phyloP scores from a whole-genome alignment of 2,113 vertebrate genomes.

The Albula glossodonta region DNA sequence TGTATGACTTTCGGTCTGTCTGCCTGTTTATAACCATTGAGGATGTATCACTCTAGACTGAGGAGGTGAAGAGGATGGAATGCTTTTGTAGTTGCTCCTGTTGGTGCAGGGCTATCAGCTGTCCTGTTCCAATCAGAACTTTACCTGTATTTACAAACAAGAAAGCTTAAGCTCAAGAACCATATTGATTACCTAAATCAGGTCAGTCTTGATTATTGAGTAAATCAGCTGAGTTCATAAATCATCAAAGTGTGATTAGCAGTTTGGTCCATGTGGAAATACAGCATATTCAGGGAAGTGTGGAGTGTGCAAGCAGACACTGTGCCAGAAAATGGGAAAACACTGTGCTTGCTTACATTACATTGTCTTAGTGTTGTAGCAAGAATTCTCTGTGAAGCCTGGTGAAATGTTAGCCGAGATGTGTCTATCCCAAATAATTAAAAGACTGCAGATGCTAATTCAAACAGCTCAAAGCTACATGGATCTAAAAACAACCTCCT shows the following conservation, averaged over 20 bases:
- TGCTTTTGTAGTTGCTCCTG: too few relatives aligned
- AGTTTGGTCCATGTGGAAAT: neutral
- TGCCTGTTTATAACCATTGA: neutral
- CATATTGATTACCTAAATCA: neutral
- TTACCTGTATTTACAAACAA: neutral
- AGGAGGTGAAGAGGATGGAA: too few relatives aligned
- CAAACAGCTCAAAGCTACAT: slow-evolving; percentile 17
- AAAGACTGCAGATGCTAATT: slow-evolving; percentile 19
- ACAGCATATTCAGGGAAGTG: neutral
- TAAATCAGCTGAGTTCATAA: neutral
- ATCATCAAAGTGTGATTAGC: neutral
- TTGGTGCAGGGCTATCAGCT: neutral
- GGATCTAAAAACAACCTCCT: slow-evolving; percentile 15
- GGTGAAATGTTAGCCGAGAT: neutral
- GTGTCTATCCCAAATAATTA: slow-evolving; percentile 3
- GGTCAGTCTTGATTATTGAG: neutral
- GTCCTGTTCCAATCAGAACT: neutral
- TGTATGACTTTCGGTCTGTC: neutral
- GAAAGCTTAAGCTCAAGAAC: neutral
- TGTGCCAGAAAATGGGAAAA: neutral
- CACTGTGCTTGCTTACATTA: neutral
- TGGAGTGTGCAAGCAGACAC: too few relatives aligned
- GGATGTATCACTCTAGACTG: too few relatives aligned
- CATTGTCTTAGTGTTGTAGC: neutral
- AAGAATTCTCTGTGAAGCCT: neutral